Conservation (phyloP, 2,888 invertebrate genomes). For the Archips crataeganus region DNA sequence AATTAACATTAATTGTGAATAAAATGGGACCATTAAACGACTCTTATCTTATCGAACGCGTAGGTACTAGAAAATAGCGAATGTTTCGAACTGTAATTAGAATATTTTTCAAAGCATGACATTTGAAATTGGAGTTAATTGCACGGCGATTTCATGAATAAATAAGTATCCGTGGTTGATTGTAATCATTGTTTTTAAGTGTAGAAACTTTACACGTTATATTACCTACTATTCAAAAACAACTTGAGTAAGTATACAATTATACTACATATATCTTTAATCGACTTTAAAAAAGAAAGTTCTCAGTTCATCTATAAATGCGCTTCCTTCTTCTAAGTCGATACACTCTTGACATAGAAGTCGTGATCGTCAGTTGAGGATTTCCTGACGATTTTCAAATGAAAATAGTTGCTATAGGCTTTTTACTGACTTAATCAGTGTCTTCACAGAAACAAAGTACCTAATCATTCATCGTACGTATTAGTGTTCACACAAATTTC, state of each 20-base stretch:
- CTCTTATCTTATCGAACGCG: slow-evolving; percentile 3
- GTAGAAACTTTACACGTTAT: too few relatives aligned
- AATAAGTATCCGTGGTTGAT: not conserved
- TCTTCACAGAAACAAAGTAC: too few relatives aligned
- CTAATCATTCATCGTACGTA: too few relatives aligned
- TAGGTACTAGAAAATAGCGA: not conserved
- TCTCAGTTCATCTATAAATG: too few relatives aligned
- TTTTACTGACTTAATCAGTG: too few relatives aligned
- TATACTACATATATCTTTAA: too few relatives aligned
- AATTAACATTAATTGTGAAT: slow-evolving; percentile 20
- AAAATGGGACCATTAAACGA: slow-evolving; percentile 16
- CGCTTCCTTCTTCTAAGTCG: too few relatives aligned
- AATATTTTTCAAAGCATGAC: slow-evolving; percentile 16
- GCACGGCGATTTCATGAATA: not conserved
- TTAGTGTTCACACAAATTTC: not conserved
- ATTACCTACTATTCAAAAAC: too few relatives aligned
- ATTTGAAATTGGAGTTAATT: not conserved
- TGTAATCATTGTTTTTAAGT: not conserved
- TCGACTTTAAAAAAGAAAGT: too few relatives aligned
- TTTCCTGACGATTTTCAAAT: not conserved
- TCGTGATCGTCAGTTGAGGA: not conserved
- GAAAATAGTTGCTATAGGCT: not conserved
- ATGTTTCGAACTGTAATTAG: slow-evolving; percentile 11
- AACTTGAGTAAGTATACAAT: too few relatives aligned
- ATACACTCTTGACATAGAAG: too few relatives aligned